phyloP scores from a whole-genome alignment of 2,113 vertebrate species.

The Cebus imitator region DNA sequence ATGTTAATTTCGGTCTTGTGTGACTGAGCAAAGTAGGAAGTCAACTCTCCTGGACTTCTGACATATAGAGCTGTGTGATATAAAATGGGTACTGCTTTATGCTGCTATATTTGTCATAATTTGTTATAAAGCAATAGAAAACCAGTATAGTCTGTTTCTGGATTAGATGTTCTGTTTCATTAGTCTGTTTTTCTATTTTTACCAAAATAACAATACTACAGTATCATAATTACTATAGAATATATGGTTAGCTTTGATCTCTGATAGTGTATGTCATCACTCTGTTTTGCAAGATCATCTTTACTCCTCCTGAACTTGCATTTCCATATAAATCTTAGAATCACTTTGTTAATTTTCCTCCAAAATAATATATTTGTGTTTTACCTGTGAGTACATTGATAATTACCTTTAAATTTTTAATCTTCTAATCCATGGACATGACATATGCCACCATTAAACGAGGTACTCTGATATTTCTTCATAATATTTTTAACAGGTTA shows the following conservation, averaged over 20 bases:
- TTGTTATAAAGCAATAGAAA: not conserved
- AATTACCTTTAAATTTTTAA: slow-evolving; percentile 24
- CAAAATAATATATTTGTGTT: not conserved
- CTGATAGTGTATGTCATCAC: not conserved
- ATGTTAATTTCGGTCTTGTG: not conserved
- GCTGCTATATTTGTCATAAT: not conserved
- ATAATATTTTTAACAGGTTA: not conserved
- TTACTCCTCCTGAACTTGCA: not conserved
- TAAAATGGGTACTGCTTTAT: not conserved
- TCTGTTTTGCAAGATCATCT: not conserved
- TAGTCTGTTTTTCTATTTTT: not conserved
- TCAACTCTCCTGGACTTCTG: not conserved
- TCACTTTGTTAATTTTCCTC: not conserved
- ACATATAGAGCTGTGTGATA: not conserved
- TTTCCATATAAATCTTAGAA: not conserved
- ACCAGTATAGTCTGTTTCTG: not conserved
- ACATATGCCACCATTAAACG: not conserved
- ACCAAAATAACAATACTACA: not conserved
- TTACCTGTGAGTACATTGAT: not conserved
- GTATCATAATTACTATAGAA: not conserved
- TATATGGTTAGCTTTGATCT: slow-evolving; percentile 17
- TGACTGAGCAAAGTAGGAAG: not conserved
- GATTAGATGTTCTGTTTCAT: not conserved
- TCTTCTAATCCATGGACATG: not conserved
- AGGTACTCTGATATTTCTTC: not conserved